A percentile compares a stretch with the other conserved stretches of the same genome.
These are phyloP conservation scores for Eupithecia centaureata DNA, from an alignment of 2,888 invertebrate genomes.

Conservation along the genomic window DNA sequence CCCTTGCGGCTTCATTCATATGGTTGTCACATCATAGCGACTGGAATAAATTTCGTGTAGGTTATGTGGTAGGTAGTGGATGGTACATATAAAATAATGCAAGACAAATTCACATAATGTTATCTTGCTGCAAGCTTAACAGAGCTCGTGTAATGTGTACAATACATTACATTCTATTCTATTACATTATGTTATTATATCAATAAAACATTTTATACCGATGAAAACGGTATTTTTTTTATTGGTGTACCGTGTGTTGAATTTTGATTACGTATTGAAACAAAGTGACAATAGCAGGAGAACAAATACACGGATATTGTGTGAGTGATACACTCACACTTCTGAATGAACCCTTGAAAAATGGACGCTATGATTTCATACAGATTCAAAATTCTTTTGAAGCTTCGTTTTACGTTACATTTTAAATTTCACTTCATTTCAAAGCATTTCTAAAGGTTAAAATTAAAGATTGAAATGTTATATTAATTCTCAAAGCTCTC, in stretches of 20 bases:
- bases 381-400: not conserved
- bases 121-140: too few species aligned
- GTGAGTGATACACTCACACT: too few species aligned
- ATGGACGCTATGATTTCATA: not conserved
- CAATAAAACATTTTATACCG: too few species aligned
- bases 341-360: not conserved
- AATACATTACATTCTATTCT: too few species aligned
- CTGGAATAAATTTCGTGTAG: not conserved
- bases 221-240: too few species aligned
- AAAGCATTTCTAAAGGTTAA: not conserved
- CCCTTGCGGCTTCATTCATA: not conserved
- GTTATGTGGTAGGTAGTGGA: too few species aligned
- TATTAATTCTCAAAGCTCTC: not conserved
- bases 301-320: too few species aligned
- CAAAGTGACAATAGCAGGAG: too few species aligned
- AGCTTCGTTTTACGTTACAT: not conserved
- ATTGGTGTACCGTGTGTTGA: not conserved
- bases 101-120: too few species aligned
- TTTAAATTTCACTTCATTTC: not conserved
- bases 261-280: not conserved
- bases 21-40: not conserved
- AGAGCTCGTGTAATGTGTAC: too few species aligned
- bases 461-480: not conserved
- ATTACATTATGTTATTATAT: too few species aligned
- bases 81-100: too few species aligned